Conservation (phyloP, 1,140 invertebrate species). For the Lasaia peninsularis region DNA sequence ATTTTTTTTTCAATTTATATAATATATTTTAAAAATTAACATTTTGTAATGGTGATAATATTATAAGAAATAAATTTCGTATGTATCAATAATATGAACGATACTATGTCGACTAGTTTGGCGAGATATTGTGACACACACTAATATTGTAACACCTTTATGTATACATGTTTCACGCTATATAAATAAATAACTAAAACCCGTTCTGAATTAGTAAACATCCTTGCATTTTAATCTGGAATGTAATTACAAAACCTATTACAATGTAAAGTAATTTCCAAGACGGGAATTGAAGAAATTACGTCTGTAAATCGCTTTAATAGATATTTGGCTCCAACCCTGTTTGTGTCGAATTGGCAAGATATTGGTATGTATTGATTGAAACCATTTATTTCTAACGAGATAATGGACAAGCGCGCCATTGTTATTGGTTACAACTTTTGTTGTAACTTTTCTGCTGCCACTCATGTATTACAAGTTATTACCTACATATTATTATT, state of each 20-base stretch:
- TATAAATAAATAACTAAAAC: too few species aligned
- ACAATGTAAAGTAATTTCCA: slow-evolving; percentile 6
- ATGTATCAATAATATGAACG: too few species aligned
- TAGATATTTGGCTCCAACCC: slow-evolving; percentile 2
- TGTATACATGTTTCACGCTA: too few species aligned
- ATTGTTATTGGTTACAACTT: slow-evolving; percentile 6
- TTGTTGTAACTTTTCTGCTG: not conserved
- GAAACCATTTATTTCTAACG: slow-evolving; percentile 9
- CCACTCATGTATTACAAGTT: not conserved
- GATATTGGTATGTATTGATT: slow-evolving; percentile 3
- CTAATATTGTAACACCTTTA: too few species aligned
- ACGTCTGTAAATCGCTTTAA: slow-evolving; percentile 1
- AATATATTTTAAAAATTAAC: too few species aligned
- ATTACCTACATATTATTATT: too few species aligned
- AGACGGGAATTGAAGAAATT: slow-evolving; percentile 6
- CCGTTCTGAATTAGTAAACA: too few species aligned
- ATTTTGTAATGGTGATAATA: too few species aligned
- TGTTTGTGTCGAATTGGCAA: slow-evolving; percentile 9
- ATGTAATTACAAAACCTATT: slow-evolving; percentile 7
- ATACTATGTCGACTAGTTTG: too few species aligned
- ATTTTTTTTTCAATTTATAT: too few species aligned
- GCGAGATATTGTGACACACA: too few species aligned
- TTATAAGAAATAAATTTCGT: too few species aligned
- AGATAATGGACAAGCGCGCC: slow-evolving; percentile 2
- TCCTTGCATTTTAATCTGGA: not conserved